Conservation (phyloP, 2,113 vertebrate species). For the Gavia stellata region DNA sequence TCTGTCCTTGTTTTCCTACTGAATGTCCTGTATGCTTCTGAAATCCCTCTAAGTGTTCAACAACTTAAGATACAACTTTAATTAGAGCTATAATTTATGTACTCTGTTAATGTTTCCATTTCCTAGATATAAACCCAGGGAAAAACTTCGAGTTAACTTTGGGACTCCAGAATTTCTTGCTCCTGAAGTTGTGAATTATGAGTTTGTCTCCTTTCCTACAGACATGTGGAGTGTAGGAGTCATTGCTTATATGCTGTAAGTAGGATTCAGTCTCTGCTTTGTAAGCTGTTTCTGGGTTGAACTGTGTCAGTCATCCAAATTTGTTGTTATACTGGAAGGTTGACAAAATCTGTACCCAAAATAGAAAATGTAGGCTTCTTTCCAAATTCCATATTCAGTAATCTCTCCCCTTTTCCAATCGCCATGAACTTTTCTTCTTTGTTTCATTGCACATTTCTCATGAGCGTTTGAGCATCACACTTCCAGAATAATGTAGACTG, state of each 20-base stretch:
- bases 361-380: not conserved
- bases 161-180: slow-evolving; percentile 96
- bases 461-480: not conserved
- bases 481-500: not conserved
- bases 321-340: not conserved
- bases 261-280: not conserved
- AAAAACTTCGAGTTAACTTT: slow-evolving; percentile 94
- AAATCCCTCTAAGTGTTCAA: not conserved
- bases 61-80: not conserved
- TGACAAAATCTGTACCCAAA: not conserved
- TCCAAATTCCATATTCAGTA: not conserved
- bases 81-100: not conserved
- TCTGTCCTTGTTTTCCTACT: not conserved
- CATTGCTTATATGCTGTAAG: slow-evolving; percentile 98
- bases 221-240: slow-evolving; percentile 99
- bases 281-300: not conserved
- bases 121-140: slow-evolving; percentile 91
- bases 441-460: not conserved
- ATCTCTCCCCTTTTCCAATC: not conserved
- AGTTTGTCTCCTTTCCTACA: slow-evolving; percentile 96
- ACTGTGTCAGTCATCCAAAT: not conserved
- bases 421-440: not conserved
- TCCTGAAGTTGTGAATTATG: slow-evolving; percentile 96
- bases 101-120: not conserved
- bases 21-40: not conserved